These are phyloP conservation scores for Hemistola chrysoprasaria DNA, from an alignment of 2,888 invertebrate genomes.

Conservation along the genomic window DNA sequence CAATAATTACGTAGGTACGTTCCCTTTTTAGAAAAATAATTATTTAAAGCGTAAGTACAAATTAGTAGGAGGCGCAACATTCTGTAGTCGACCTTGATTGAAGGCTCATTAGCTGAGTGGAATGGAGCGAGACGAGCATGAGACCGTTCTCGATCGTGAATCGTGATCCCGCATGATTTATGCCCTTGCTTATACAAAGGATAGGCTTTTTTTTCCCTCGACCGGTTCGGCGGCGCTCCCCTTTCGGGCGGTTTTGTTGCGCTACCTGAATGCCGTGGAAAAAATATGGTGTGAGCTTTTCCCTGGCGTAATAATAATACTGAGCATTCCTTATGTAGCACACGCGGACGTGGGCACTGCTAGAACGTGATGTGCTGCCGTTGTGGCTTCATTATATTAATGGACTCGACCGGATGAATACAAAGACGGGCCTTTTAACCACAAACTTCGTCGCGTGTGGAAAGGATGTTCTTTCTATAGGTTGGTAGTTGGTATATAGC, in stretches of 20 bases:
- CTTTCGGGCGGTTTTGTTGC: constrained; percentile 56
- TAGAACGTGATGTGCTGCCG: constrained; percentile 70
- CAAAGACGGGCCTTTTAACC: constrained; percentile 66
- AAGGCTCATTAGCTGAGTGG: constrained; percentile 72
- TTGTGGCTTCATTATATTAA: constrained; percentile 79
- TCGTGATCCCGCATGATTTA: constrained; percentile 78
- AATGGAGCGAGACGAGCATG: constrained; percentile 42
- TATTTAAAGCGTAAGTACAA: constrained; percentile 45
- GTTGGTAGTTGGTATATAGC: too few relatives aligned
- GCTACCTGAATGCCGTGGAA: constrained; percentile 71
- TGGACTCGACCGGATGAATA: constrained; percentile 75
- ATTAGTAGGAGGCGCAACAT: constrained; percentile 49
- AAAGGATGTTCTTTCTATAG: background rate
- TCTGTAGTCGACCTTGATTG: constrained; percentile 73
- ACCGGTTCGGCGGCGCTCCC: constrained; percentile 67
- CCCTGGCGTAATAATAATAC: constrained; percentile 75
- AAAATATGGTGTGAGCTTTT: constrained; percentile 72
- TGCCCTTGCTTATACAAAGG: constrained; percentile 66
- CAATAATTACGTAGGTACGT: too few relatives aligned
- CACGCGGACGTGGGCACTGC: constrained; percentile 71
- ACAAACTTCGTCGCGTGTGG: constrained; percentile 60
- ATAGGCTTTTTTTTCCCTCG: constrained; percentile 53
- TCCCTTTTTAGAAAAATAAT: constrained; percentile 12
- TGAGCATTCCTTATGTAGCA: constrained; percentile 75
- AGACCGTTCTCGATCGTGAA: constrained; percentile 69